A percentile compares a stretch with the other conserved stretches of the same genome.
These are phyloP conservation scores for Cynocephalus volans DNA, from an alignment of 2,113 vertebrate species.

Conservation along the genomic window DNA sequence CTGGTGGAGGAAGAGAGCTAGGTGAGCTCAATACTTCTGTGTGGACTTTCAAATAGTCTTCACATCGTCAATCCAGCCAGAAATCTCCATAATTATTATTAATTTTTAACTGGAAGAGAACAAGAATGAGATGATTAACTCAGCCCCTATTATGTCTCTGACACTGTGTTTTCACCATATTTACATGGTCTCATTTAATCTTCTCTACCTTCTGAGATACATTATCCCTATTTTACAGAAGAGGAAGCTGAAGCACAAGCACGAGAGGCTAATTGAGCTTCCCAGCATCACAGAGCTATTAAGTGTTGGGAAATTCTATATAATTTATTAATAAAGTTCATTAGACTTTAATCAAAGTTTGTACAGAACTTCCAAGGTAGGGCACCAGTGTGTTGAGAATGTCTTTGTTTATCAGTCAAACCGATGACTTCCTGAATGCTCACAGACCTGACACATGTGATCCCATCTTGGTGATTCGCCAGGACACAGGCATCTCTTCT, in stretches of 20 bases:
- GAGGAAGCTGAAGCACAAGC: neutral
- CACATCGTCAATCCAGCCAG: neutral
- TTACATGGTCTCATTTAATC: neutral
- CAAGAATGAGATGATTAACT: conserved; percentile 8
- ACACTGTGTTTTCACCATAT: neutral
- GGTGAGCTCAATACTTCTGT: neutral
- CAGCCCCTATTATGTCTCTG: neutral
- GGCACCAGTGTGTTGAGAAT: neutral
- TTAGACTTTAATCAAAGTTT: neutral
- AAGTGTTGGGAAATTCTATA: neutral
- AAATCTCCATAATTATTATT: neutral
- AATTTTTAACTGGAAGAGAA: conserved; percentile 2
- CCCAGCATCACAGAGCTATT: neutral
- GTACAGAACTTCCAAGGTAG: neutral
- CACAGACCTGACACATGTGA: neutral
- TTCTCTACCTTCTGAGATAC: neutral
- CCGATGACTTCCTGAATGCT: neutral
- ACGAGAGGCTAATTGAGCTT: neutral
- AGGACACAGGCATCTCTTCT: neutral
- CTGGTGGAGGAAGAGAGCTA: neutral
- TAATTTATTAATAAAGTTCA: neutral
- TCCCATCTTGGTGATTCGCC: neutral
- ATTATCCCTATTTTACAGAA: neutral
- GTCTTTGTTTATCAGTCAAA: neutral
- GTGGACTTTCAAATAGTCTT: neutral